Percentiles rank a stretch among this genome's conserved stretches.
These are phyloP conservation scores for Agriopis leucophaearia DNA, from an alignment of 2,888 invertebrate genomes.

Conservation along the genomic window DNA sequence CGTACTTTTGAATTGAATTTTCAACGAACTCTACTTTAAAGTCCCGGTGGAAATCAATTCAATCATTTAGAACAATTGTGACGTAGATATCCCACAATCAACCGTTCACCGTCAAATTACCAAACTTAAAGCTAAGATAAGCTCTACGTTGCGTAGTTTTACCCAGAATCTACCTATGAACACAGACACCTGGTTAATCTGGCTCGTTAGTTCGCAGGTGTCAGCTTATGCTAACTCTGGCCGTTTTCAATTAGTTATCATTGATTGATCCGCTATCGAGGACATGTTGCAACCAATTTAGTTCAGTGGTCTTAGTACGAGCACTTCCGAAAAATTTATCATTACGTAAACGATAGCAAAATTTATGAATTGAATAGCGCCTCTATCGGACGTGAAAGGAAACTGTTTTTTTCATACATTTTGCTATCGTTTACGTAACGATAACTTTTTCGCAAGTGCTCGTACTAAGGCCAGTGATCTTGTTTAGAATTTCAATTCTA, in stretches of 20 bases:
- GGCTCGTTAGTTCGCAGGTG: conserved; percentile 16
- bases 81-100: neutral
- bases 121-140: neutral
- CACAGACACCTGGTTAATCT: conserved; percentile 10
- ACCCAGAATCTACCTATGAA: neutral
- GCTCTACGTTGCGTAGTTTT: neutral
- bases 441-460: no score
- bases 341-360: no score
- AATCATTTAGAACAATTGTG: neutral
- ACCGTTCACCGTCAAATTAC: neutral
- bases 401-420: no score
- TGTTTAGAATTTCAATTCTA: neutral
- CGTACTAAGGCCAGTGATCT: no score
- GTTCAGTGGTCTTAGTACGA: no score
- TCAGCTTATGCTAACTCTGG: conserved; percentile 16
- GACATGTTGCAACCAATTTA: conserved; percentile 10
- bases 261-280: conserved; percentile 24
- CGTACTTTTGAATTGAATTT: no score
- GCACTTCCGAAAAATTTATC: no score
- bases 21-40: no score
- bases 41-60: no score
- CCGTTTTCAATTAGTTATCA: conserved; percentile 25
- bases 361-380: no score
- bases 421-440: no score
- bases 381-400: no score